Conservation (phyloP, 1,140 invertebrate genomes). For the Littorina saxatilis region DNA sequence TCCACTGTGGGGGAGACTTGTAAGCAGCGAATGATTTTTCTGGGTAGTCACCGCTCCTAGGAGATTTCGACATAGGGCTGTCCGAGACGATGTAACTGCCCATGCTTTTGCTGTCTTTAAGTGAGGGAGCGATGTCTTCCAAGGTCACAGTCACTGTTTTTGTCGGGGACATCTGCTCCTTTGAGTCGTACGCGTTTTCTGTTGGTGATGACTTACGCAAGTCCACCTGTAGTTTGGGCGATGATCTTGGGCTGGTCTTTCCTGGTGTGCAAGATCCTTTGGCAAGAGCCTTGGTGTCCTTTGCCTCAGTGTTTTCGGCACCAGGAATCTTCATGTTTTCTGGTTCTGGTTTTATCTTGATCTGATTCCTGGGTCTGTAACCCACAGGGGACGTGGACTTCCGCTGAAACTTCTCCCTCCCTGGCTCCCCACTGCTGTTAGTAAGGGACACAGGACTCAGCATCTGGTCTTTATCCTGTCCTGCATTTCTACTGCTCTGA, state of each 20-base stretch:
- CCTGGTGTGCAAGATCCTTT: no score
- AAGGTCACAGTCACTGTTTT: conserved; percentile 4
- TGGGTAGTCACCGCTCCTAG: neutral
- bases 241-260: neutral
- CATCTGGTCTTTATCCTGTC: no score
- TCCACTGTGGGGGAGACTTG: conserved; percentile 30
- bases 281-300: no score
- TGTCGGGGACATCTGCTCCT: neutral
- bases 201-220: neutral
- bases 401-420: no score
- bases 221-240: neutral
- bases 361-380: no score
- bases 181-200: neutral
- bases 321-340: no score
- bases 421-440: no score
- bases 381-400: no score
- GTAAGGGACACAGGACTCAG: no score
- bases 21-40: neutral
- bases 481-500: no score
- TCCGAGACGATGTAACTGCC: neutral
- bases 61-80: neutral
- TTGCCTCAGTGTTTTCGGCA: no score
- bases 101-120: neutral
- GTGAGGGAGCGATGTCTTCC: neutral
- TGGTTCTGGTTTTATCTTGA: no score